These are phyloP conservation scores for Styela clava DNA, from an alignment of 23 tunicate genomes.

Conservation along the genomic window DNA sequence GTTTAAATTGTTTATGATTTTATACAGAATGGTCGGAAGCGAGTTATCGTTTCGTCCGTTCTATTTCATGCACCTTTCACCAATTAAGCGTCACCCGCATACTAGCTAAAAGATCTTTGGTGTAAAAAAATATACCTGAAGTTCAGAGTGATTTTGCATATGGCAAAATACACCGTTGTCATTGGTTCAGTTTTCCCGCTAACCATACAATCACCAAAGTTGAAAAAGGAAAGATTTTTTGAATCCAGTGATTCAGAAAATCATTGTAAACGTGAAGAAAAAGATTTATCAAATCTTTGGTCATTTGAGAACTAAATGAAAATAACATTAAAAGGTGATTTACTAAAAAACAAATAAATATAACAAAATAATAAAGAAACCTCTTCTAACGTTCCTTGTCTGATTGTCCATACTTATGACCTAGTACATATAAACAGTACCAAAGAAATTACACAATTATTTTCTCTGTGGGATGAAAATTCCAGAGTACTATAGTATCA, in stretches of 20 bases:
- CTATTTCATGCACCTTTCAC: too few relatives aligned
- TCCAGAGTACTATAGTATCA: too few relatives aligned
- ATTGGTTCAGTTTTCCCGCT: neutral
- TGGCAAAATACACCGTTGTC: neutral
- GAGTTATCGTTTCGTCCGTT: too few relatives aligned
- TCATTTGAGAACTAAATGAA: neutral
- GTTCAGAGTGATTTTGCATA: neutral
- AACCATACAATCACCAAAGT: neutral
- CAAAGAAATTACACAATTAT: too few relatives aligned
- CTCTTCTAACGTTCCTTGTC: too few relatives aligned
- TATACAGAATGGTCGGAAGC: neutral
- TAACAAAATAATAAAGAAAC: too few relatives aligned
- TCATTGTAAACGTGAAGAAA: neutral
- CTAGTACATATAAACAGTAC: too few relatives aligned
- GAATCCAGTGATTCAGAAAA: too few relatives aligned
- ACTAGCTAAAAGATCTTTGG: neutral
- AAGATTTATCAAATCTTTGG: neutral
- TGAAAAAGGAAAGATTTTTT: neutral
- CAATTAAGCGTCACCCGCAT: neutral
- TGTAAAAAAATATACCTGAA: neutral
- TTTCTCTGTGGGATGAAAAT: too few relatives aligned
- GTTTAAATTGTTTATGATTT: neutral
- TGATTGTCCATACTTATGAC: too few relatives aligned
- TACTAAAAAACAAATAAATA: too few relatives aligned
- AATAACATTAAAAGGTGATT: too few relatives aligned